Percentiles rank a stretch among this genome's conserved stretches.
Conservation (phyloP, 2,797 vertebrate genomes). For the Podarcis siculus region DNA sequence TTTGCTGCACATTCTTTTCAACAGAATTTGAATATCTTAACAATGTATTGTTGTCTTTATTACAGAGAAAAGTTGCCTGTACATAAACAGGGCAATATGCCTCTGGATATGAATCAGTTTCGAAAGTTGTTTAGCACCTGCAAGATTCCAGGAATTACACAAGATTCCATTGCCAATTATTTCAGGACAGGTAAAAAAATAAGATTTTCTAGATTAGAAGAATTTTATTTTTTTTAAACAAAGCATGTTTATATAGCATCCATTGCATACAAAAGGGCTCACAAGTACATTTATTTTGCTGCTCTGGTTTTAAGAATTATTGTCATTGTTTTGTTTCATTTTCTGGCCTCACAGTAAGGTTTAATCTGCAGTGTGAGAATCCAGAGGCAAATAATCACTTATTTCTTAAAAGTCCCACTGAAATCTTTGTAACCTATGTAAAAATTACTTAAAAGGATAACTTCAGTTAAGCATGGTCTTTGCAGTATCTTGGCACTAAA, state of each 20-base stretch:
- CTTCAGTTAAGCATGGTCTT: no score
- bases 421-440: no score
- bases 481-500: no score
- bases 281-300: not conserved
- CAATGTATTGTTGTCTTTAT: slow-evolving; percentile 44
- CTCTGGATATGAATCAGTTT: slow-evolving; percentile 94
- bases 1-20: not conserved
- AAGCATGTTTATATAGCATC: not conserved
- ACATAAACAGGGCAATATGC: slow-evolving; percentile 81
- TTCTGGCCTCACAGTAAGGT: not conserved
- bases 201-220: not conserved
- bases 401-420: no score
- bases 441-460: no score
- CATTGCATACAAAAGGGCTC: not conserved
- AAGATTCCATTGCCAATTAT: slow-evolving; percentile 86
- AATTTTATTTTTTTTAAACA: not conserved
- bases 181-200: slow-evolving; percentile 89
- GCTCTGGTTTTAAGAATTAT: not conserved
- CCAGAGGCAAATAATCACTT: not conserved
- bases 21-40: not conserved
- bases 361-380: not conserved
- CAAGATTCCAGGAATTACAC: slow-evolving; percentile 89
- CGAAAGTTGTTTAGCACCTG: slow-evolving; percentile 93
- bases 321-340: not conserved
- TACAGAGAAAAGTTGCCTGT: slow-evolving; percentile 87